Percentiles rank a stretch among this genome's conserved stretches.
Conservation (phyloP, 2,113 vertebrate species). For the Equus przewalskii region DNA sequence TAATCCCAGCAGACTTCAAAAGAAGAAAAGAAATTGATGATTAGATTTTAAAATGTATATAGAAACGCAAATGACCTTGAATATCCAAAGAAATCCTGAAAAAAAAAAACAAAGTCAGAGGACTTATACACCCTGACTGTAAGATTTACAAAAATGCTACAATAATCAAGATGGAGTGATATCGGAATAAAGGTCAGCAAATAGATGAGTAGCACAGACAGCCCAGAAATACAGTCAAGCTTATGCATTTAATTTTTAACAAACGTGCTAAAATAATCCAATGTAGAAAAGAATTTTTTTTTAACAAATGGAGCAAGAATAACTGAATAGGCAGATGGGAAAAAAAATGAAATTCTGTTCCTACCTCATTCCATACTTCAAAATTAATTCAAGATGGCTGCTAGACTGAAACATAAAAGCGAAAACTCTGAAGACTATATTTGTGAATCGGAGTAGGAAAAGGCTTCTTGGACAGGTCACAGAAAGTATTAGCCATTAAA, state of each 20-base stretch:
- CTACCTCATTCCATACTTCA: background rate
- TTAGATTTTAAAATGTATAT: background rate
- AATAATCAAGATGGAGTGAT: background rate
- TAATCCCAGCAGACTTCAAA: background rate
- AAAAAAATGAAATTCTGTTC: constrained; percentile 18
- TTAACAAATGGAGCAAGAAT: background rate
- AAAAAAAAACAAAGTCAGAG: background rate
- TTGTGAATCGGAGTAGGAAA: background rate
- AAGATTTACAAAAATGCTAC: background rate
- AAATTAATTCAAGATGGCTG: background rate
- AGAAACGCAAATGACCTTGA: background rate
- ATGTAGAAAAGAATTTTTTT: background rate
- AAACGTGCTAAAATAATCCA: background rate
- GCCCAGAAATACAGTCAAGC: background rate
- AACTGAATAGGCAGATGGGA: background rate
- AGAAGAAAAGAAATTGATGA: background rate
- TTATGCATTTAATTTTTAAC: background rate
- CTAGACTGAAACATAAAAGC: background rate
- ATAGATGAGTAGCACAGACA: background rate
- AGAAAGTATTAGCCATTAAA: background rate
- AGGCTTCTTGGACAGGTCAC: background rate
- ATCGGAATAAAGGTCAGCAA: background rate
- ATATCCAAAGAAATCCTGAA: background rate
- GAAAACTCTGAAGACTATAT: background rate
- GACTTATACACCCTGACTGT: too few relatives aligned